Evolutionary conservation across 2,113 vertebrate species (phyloP).

Genomic region (Paramisgurnus dabryanus): DNA sequence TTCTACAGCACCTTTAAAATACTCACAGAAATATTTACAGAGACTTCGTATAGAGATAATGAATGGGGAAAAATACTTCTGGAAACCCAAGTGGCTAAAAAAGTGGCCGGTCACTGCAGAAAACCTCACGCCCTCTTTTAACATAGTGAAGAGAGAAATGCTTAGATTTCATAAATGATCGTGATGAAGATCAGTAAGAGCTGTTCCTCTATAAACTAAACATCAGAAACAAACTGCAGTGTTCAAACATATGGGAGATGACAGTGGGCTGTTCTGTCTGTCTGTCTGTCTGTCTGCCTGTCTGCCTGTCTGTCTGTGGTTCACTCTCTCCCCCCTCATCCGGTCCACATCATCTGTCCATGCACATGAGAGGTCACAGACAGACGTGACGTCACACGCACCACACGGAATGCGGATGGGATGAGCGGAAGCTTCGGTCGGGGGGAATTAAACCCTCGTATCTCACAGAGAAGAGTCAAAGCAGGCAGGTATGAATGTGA

Average conservation of each 20-base stretch:
- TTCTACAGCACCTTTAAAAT: too few relatives aligned
- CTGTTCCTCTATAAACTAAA: too few relatives aligned
- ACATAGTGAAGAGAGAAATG: conserved; percentile 35
- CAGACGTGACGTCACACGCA: conserved; percentile 74
- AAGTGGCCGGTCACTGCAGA: background rate
- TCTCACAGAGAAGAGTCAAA: conserved; percentile 65
- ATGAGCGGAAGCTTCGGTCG: conserved; percentile 75
- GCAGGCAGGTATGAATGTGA: conserved; percentile 77
- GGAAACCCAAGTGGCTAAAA: background rate
- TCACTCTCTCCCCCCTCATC: conserved; percentile 63
- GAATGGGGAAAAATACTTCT: background rate
- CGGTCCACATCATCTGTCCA: conserved; percentile 73
- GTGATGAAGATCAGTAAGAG: background rate
- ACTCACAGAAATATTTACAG: too few relatives aligned
- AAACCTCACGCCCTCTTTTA: conserved; percentile 33
- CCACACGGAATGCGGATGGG: conserved; percentile 72
- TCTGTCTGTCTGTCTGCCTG: too few relatives aligned
- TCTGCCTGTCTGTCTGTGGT: conserved; percentile 38
- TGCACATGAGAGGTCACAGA: conserved; percentile 78
- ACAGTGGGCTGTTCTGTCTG: too few relatives aligned
- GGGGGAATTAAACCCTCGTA: conserved; percentile 51
- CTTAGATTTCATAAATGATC: conserved; percentile 36
- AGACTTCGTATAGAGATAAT: background rate
- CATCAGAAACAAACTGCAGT: too few relatives aligned
- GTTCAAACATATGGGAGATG: too few relatives aligned